Conservation (phyloP, 2,113 vertebrate genomes). For the Collichthys lucidus region DNA sequence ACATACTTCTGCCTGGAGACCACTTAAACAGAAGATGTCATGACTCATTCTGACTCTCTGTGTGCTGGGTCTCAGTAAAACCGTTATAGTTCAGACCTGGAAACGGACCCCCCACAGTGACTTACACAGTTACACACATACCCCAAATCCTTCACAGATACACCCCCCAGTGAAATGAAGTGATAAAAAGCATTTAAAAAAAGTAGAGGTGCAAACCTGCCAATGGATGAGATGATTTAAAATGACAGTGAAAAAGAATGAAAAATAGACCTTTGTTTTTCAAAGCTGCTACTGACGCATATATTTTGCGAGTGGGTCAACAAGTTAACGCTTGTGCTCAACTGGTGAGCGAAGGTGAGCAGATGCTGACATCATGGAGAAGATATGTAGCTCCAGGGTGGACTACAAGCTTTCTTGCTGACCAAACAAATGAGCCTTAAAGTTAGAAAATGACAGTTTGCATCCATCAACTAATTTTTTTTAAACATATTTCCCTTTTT, state of each 20-base stretch:
- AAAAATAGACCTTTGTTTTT: not conserved
- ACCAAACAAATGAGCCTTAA: constrained; percentile 19
- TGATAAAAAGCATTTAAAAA: not conserved
- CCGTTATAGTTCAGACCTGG: not conserved
- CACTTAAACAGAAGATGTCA: not conserved
- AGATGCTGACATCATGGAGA: constrained; percentile 16
- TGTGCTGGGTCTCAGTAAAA: not conserved
- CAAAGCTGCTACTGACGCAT: not conserved
- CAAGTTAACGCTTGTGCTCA: constrained; percentile 12
- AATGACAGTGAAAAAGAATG: not conserved
- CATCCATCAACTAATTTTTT: not conserved
- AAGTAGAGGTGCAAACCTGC: not conserved
- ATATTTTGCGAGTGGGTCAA: not conserved
- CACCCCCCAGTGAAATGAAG: not conserved
- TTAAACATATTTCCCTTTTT: not conserved
- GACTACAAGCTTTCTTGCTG: not conserved
- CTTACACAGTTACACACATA: not conserved
- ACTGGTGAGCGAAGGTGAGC: not conserved
- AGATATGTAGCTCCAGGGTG: constrained; percentile 30
- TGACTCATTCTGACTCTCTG: constrained; percentile 34
- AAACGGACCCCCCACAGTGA: constrained; percentile 20
- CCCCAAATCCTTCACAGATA: constrained; percentile 4
- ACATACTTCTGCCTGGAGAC: not conserved
- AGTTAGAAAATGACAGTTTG: too few species aligned
- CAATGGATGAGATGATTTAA: not conserved